Evolutionary conservation across 1,140 invertebrate genomes (phyloP), one percentile per base, ranked within the genome.

Genomic region (Ptiloglossa arizonensis): DNA sequence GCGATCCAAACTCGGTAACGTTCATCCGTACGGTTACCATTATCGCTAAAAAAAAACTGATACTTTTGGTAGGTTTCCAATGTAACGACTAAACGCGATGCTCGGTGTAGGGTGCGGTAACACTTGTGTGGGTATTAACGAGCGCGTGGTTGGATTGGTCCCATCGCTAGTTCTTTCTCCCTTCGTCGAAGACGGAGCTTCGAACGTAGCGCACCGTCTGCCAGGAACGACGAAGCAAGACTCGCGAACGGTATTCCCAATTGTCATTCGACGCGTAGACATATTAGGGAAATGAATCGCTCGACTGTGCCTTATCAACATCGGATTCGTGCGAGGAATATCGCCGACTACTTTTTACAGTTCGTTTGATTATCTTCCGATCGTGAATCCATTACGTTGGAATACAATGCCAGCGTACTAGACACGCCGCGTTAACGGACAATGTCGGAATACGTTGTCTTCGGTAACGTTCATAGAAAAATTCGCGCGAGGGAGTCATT

Each of bases 261-360:
- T 76, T 76, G 64, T 50, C 73, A 76, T 76, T 69, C 73, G 64
- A 60, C 52, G 41, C 64, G 64, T 76, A 68, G 29, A 76, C 73
- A 17, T 76, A 76, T 76, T 76, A 76, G 73, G 73, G 22, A 76
- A 76, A 76, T 76, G 64, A 76, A 76, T 76, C 54, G 68, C 73
- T 68, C n/a, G 52, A 19, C 59, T 48, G 22, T 17, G 41, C 13
- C 41, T 76, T 76, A 76, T 77, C 75, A 71, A 62, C 75, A 62
- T 77, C 66, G 57, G 24, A 24, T 62, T 54, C 75, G 75, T 77
- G 68, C 67, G 24, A 52, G n/a, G 68, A 77, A 77, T 77, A 77
- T 60, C 29, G 38, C 38, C 44, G 66, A 44, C 32, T 70, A 1
- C 56, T 77, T 77, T 70, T 70, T 77, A 69, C 74, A 77, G 67